A percentile compares a stretch with the other conserved stretches of the same genome.
Evolutionary conservation across 1,140 invertebrate species (phyloP).

Genomic region (Drosophila baimaii): DNA sequence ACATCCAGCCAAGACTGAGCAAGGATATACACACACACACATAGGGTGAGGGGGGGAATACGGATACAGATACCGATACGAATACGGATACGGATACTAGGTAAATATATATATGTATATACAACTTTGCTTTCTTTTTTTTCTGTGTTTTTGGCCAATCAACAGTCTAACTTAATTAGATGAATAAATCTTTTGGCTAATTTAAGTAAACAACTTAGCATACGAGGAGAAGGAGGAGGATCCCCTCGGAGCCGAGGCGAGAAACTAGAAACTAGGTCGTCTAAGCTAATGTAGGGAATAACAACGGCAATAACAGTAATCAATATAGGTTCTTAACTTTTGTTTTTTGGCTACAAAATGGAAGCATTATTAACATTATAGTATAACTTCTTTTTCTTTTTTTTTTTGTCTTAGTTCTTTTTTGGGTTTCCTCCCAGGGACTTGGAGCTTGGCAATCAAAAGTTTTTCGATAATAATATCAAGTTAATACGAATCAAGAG

Average conservation of each 20-base stretch:
- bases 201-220: conserved; percentile 41
- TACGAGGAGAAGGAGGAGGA: conserved; percentile 31
- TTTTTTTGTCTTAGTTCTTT: conserved; percentile 8
- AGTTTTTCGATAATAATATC: conserved; percentile 37
- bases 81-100: conserved; percentile 8
- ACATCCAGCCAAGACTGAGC: conserved; percentile 55
- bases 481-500: conserved; percentile 33
- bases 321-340: conserved; percentile 48
- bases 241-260: conserved; percentile 27
- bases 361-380: conserved; percentile 59
- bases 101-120: conserved; percentile 33
- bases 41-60: conserved; percentile 15
- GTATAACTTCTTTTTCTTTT: conserved; percentile 23
- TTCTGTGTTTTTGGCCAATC: conserved; percentile 25
- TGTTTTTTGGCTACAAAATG: conserved; percentile 64
- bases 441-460: conserved; percentile 59
- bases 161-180: conserved; percentile 19
- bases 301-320: conserved; percentile 64
- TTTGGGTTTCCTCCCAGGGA: conserved; percentile 13
- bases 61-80: conserved; percentile 5
- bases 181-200: conserved; percentile 11
- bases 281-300: conserved; percentile 45
- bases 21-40: conserved; percentile 35
- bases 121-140: conserved; percentile 26
- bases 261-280: conserved; percentile 44